These are phyloP conservation scores for Gerris lacustris DNA, from an alignment of 2,888 invertebrate species.

Conservation along the genomic window DNA sequence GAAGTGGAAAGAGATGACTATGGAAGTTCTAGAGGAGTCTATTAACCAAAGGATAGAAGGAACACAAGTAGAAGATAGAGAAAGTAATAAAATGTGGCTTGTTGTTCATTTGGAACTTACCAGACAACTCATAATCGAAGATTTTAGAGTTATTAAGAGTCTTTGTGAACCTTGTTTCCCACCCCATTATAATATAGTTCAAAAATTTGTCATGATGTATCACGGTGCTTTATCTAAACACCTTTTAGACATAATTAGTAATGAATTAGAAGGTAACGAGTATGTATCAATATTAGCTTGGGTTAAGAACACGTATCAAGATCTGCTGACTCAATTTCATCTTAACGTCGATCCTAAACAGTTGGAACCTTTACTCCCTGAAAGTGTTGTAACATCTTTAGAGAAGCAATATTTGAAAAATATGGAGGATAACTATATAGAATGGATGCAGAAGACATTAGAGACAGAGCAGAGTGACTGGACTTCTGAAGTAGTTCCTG, in stretches of 20 bases:
- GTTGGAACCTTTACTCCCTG: constrained; percentile 64
- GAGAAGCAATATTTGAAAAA: constrained; percentile 70
- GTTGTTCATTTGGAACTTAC: constrained; percentile 84
- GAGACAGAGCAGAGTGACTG: constrained; percentile 87
- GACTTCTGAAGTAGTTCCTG: constrained; percentile 67
- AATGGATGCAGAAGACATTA: constrained; percentile 92
- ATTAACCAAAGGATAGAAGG: constrained; percentile 82
- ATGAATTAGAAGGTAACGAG: constrained; percentile 88
- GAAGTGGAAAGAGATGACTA: constrained; percentile 73
- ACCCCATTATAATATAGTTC: constrained; percentile 83
- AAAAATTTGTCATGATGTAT: constrained; percentile 85
- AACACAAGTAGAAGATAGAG: constrained; percentile 82
- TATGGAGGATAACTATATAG: constrained; percentile 78
- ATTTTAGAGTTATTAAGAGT: constrained; percentile 79
- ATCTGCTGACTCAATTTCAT: constrained; percentile 79
- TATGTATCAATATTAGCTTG: constrained; percentile 87
- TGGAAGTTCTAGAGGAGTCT: constrained; percentile 65
- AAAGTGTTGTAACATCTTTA: constrained; percentile 59
- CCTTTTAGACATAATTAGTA: constrained; percentile 76
- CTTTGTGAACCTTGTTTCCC: constrained; percentile 90
- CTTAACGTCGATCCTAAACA: constrained; percentile 58
- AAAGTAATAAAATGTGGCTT: constrained; percentile 88
- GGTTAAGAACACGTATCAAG: constrained; percentile 81
- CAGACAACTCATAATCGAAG: constrained; percentile 76
- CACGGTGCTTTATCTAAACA: constrained; percentile 73